Evolutionary conservation across 2,888 invertebrate species (phyloP), one percentile per base, ranked within the genome.

Genomic region (Amblyjoppa fuscipennis): DNA sequence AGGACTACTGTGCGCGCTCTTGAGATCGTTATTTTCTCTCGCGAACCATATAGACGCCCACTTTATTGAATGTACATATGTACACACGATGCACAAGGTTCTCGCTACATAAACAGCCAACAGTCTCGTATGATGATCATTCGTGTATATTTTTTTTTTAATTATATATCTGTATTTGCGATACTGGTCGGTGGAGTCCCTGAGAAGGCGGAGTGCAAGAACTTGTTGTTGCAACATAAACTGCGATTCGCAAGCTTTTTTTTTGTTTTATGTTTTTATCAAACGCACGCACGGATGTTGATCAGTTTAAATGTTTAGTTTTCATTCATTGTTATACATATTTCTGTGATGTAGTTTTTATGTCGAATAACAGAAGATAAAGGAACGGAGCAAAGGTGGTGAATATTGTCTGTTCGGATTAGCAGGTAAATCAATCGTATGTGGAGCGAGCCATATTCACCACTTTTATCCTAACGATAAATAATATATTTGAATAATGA

Each of bases 1-100:
- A 64, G 41, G 59, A 79, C 84, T 81, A 81, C 81, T 53, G 81
- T 81, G 71, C 77, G 51, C 16, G 9, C 73, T 70, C 38, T 38
- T 49, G 38, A 66, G 64, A 74, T 83, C 70, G 70, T 83, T 79
- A 77, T 80, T 64, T 76, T 81, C 66, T 59, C 75, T 25, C 56
- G 71, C 53, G 45, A 45, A 76, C 53, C 49, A 75, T 38, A 28
- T 71, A n/a, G 25, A 56, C 38, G 31, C 16, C 34, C 31, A 34
- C 64, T n/a, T 61, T 28, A 51, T 73, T 34, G 20, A 13, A 53
- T 79, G 11, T n/a, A 41, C 11, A 11, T 49, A 16, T 16, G 38
- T 20, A 28, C 4, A 64, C 51, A 66, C 38, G 25, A 64, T 34
- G n/a, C 34, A 64, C 7, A 34, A 34, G 0, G 64, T 6, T 16